Conservation (phyloP, 1,140 invertebrate species). For the Bathynomus jamesi region DNA sequence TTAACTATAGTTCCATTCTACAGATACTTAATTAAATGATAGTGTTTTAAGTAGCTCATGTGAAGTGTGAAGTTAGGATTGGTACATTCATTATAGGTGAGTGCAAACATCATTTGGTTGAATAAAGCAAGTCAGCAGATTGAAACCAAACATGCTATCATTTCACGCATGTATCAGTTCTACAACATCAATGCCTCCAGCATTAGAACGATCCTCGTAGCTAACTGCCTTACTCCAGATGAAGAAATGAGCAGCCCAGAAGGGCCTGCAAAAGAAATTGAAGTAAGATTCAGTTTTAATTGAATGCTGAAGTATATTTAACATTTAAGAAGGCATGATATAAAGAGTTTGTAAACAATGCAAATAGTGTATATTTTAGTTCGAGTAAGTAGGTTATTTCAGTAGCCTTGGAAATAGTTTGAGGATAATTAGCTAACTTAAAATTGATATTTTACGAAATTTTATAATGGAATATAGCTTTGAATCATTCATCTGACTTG, state of each 20-base stretch:
- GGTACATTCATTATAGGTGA: slow-evolving; percentile 45
- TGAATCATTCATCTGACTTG: too few species aligned
- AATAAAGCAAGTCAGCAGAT: slow-evolving; percentile 67
- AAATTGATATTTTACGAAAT: too few species aligned
- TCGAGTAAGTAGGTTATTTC: too few species aligned
- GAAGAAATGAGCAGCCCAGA: background rate
- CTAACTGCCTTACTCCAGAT: slow-evolving; percentile 53
- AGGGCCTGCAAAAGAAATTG: slow-evolving; percentile 14
- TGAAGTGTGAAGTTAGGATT: background rate
- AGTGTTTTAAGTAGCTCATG: background rate
- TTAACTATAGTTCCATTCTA: background rate
- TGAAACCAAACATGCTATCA: slow-evolving; percentile 68
- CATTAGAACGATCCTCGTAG: slow-evolving; percentile 64
- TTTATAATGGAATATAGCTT: too few species aligned
- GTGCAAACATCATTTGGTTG: slow-evolving; percentile 69
- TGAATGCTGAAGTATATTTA: too few species aligned
- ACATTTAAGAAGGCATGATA: too few species aligned
- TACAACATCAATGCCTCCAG: slow-evolving; percentile 76
- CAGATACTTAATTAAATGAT: background rate
- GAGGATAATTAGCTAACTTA: too few species aligned
- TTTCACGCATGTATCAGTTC: slow-evolving; percentile 67
- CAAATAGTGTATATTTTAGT: too few species aligned
- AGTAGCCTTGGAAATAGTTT: too few species aligned
- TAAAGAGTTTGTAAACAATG: too few species aligned
- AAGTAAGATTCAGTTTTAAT: too few species aligned